A percentile compares a stretch with the other conserved stretches of the same genome.
Evolutionary conservation across 2,113 vertebrate genomes (phyloP).

Genomic region (Orthonyx spaldingii): DNA sequence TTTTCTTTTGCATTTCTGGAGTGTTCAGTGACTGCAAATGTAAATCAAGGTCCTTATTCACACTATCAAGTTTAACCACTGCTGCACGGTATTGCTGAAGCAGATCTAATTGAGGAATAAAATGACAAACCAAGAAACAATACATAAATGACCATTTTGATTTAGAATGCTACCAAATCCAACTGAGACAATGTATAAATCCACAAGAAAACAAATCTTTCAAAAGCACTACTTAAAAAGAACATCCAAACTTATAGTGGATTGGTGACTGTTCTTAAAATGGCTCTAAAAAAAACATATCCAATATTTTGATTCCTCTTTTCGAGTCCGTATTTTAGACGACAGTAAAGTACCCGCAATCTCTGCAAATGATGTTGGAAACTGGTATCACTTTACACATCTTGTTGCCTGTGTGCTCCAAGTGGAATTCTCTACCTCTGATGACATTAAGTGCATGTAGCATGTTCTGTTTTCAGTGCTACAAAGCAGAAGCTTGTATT

Average conservation of each 20-base stretch:
- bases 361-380: not conserved
- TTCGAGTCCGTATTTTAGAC: not conserved
- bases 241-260: not conserved
- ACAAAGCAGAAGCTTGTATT: not conserved
- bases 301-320: not conserved
- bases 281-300: not conserved
- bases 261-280: not conserved
- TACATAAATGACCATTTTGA: not conserved
- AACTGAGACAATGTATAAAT: not conserved
- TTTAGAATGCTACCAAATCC: not conserved
- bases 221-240: not conserved
- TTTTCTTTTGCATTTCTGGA: conserved; percentile 69
- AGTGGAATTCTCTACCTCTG: not conserved
- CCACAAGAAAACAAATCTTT: not conserved
- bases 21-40: conserved; percentile 67
- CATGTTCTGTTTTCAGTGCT: not conserved
- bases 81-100: conserved; percentile 75
- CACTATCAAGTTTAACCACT: conserved; percentile 60
- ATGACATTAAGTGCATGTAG: not conserved
- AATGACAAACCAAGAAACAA: not conserved
- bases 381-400: not conserved
- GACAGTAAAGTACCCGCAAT: not conserved
- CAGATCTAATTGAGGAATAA: conserved; percentile 68
- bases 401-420: not conserved
- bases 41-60: conserved; percentile 52